Evolutionary conservation across 1,140 invertebrate genomes (phyloP).

Genomic region (Ooceraea biroi): DNA sequence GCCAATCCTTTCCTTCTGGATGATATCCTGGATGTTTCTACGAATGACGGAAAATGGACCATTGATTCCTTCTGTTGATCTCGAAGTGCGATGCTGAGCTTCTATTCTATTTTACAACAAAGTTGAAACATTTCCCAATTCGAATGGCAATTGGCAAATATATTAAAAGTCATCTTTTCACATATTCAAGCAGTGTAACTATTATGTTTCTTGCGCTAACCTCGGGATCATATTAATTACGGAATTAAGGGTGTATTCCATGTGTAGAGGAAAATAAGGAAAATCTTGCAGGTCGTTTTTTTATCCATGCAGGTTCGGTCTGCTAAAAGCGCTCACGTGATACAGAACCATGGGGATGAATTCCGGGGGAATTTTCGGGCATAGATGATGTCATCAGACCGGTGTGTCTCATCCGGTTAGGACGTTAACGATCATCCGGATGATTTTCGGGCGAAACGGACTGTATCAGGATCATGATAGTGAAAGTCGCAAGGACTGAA

Average conservation of each 20-base stretch:
- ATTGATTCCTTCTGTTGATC: too few species aligned
- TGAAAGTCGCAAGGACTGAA: slow-evolving; percentile 57
- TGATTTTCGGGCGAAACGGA: slow-evolving; percentile 51
- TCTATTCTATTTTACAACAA: too few species aligned
- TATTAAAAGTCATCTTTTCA: neutral
- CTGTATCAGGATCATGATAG: slow-evolving; percentile 73
- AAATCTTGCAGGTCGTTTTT: slow-evolving; percentile 9
- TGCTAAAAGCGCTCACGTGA: slow-evolving; percentile 62
- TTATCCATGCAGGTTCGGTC: slow-evolving; percentile 28
- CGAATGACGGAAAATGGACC: slow-evolving; percentile 44
- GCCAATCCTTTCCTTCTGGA: slow-evolving; percentile 86
- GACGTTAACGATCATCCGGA: slow-evolving; percentile 68
- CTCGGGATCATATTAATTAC: slow-evolving; percentile 30
- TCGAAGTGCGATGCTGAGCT: too few species aligned
- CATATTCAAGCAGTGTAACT: neutral
- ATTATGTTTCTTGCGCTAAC: neutral
- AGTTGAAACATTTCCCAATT: neutral
- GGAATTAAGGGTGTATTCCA: neutral
- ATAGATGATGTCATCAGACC: slow-evolving; percentile 20
- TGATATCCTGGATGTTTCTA: slow-evolving; percentile 87
- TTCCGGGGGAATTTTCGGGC: slow-evolving; percentile 60
- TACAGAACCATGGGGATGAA: slow-evolving; percentile 59
- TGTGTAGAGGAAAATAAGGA: neutral
- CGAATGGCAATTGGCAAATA: neutral
- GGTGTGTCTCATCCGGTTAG: slow-evolving; percentile 38